Evolutionary conservation across 2,888 invertebrate species (phyloP).

Genomic region (Tipula unca): DNA sequence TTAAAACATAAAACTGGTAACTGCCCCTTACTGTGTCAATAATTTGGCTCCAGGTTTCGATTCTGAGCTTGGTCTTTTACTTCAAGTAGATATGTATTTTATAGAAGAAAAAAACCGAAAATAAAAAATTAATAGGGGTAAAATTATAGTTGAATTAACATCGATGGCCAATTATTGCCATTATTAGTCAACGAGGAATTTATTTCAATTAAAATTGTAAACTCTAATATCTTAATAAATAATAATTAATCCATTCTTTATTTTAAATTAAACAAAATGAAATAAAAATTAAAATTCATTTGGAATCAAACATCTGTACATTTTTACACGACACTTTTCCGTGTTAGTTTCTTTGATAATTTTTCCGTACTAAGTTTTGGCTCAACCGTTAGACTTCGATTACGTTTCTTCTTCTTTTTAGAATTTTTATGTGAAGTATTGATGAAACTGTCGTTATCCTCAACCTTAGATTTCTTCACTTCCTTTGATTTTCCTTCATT

Average conservation of each 20-base stretch:
- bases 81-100: no score
- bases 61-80: no score
- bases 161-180: no score
- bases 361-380: background rate
- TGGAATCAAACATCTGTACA: background rate
- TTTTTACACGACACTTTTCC: background rate
- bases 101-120: no score
- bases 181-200: no score
- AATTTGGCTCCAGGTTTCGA: no score
- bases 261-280: background rate
- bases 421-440: background rate
- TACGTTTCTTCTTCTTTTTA: background rate
- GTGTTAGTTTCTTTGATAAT: background rate
- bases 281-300: background rate
- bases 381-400: background rate
- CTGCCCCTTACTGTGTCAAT: no score
- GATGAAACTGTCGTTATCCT: background rate
- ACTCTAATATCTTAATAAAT: no score
- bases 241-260: background rate
- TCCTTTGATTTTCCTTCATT: background rate
- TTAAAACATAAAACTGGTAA: no score
- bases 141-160: no score
- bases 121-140: no score
- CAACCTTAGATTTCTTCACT: background rate
- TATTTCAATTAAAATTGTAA: no score